Evolutionary conservation across 2,113 vertebrate species (phyloP), one percentile per base, ranked within the genome.

Genomic region (Narcine bancroftii): DNA sequence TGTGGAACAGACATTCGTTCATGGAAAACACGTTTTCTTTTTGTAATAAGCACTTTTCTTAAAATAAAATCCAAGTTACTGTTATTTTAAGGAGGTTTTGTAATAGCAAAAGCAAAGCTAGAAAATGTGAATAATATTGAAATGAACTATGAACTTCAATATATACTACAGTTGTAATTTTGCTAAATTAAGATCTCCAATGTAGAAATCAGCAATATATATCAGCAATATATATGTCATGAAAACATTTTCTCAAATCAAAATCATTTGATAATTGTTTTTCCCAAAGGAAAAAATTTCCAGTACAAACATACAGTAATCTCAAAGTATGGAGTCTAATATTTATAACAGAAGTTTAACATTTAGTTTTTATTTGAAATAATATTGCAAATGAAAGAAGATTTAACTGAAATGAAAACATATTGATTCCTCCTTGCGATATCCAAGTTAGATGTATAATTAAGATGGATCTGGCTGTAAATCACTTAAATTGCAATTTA

Each of bases 401-500:
- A 39, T 69, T 45, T 69, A 91, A 91, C 39, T 45, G 21, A 89
- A 66, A 89, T 66, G 60, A 66, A 71, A 91, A 69, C 63, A 45
- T 33, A 45, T 85, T 69, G 13, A 42, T 91, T 91, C 65, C 63
- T 91, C 89, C 42, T 91, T 69, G n/a, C 65, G 29, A 91, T 69
- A 69, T 60, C 11, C 71, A 69, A 91, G 39, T 69, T 63, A 26
- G 42, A 71, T 39, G 9, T 91, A 36, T 91, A 91, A 26, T 13
- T 66, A 26, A 47, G 39, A 24, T 71, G 24, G 24, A 71, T 91
- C 39, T 69, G 24, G 89, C 66, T 91, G 29, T 91, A 91, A 45
- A 91, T 69, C 89, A 91, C 63, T 47, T 91, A 65, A 69, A 91
- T 69, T 69, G 89, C 47, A 69, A 91, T 69, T 45, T 45, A 91